phyloP scores from a whole-genome alignment of 2,888 invertebrate genomes.

The Cosmopolites sordidus region DNA sequence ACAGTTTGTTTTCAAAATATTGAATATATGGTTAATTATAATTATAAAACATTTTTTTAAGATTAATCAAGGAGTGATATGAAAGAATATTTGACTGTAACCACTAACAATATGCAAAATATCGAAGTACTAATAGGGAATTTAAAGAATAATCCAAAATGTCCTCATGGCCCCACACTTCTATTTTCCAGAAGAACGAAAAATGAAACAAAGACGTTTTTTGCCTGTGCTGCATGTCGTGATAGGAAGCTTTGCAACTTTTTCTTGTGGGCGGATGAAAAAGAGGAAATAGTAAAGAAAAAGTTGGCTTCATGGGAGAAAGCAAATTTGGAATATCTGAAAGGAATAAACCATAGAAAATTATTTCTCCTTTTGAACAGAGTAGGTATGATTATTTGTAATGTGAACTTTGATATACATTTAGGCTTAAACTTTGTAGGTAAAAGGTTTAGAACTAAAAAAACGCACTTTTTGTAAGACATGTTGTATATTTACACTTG shows the following conservation, averaged over 20 bases:
- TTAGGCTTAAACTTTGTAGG: constrained; percentile 20
- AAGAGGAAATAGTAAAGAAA: constrained; percentile 44
- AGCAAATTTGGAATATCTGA: constrained; percentile 48
- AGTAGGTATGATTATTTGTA: constrained; percentile 40
- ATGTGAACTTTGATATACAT: neutral
- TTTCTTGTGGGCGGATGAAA: constrained; percentile 55
- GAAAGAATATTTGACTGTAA: neutral
- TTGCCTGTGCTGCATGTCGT: constrained; percentile 79
- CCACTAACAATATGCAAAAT: neutral
- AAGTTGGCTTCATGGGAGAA: constrained; percentile 52
- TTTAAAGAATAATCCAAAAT: constrained; percentile 56
- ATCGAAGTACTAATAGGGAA: neutral
- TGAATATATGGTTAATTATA: too few species aligned
- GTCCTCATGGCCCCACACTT: constrained; percentile 73
- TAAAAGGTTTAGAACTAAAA: constrained; percentile 38
- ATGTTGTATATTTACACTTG: constrained; percentile 56
- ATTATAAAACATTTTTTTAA: too few species aligned
- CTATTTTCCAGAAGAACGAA: constrained; percentile 56
- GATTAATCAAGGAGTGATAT: neutral
- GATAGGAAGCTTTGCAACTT: constrained; percentile 73
- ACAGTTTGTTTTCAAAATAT: too few species aligned
- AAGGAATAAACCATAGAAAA: constrained; percentile 53
- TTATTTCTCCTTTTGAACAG: constrained; percentile 54
- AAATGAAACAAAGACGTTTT: constrained; percentile 57
- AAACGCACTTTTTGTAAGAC: constrained; percentile 61